A percentile compares a stretch with the other conserved stretches of the same genome.
These are phyloP conservation scores for Tupaia chinensis DNA, from an alignment of 2,113 vertebrate genomes.

Conservation along the genomic window DNA sequence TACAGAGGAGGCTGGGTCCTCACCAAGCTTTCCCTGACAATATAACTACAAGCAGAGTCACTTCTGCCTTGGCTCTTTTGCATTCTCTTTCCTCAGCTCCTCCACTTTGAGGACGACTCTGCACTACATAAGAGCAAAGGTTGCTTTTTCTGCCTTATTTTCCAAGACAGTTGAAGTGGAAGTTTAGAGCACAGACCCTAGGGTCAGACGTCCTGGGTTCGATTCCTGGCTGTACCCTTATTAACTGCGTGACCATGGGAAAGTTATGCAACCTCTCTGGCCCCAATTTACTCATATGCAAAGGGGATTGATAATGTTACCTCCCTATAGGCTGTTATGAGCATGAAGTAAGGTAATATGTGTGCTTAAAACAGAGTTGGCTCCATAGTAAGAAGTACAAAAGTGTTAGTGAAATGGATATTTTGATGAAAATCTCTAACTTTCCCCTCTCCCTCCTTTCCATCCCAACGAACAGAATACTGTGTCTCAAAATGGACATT, in stretches of 20 bases:
- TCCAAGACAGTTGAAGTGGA: not conserved
- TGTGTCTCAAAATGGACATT: not conserved
- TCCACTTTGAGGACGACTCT: not conserved
- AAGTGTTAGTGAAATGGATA: not conserved
- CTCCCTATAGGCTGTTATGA: not conserved
- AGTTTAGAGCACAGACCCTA: not conserved
- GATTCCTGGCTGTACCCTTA: not conserved
- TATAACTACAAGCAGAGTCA: not conserved
- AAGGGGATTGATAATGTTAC: not conserved
- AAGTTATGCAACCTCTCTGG: not conserved
- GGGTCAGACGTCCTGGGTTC: not conserved
- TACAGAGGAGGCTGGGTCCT: not conserved
- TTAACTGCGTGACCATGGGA: not conserved
- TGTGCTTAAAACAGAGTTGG: not conserved
- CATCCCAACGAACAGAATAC: not conserved
- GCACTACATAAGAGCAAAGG: not conserved
- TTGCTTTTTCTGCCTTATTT: not conserved
- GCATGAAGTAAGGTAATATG: not conserved
- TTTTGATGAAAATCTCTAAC: not conserved
- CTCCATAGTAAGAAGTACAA: not conserved
- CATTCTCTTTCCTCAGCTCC: not conserved
- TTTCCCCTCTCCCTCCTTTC: not conserved
- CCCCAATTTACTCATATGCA: not conserved
- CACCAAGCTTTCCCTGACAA: not conserved
- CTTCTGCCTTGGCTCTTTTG: not conserved